phyloP scores from a whole-genome alignment of 2,113 vertebrate genomes.

The Saimiri boliviensis region DNA sequence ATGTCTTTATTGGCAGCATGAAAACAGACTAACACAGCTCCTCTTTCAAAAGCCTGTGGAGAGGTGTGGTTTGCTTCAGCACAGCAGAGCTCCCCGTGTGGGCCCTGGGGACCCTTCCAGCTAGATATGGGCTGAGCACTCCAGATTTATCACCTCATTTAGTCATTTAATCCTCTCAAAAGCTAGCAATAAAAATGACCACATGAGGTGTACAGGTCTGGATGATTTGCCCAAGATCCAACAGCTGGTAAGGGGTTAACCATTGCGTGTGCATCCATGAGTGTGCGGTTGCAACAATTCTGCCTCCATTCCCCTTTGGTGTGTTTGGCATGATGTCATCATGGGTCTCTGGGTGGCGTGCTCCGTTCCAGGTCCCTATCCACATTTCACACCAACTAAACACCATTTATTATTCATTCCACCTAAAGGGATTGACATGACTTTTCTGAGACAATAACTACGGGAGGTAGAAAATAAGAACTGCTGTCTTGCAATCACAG shows the following conservation, averaged over 20 bases:
- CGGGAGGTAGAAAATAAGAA: neutral
- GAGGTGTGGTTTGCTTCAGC: neutral
- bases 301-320: neutral
- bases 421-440: too few relatives aligned
- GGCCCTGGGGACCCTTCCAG: neutral
- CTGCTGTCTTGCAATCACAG: neutral
- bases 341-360: neutral
- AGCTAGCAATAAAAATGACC: neutral
- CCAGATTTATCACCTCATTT: neutral
- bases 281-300: neutral
- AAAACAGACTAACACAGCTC: too few relatives aligned
- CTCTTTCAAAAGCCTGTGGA: neutral
- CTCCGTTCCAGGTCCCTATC: rapidly evolving
- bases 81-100: neutral
- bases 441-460: neutral
- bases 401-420: neutral
- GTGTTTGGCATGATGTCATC: neutral
- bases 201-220: neutral
- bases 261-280: neutral
- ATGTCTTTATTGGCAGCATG: too few relatives aligned
- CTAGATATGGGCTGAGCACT: neutral
- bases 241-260: neutral
- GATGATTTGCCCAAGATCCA: neutral
- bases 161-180: neutral
- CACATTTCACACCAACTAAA: too few relatives aligned